Percentiles rank a stretch among this genome's conserved stretches.
These are phyloP conservation scores for Sebastes alutus DNA, from an alignment of 2,797 vertebrate species.

Conservation along the genomic window DNA sequence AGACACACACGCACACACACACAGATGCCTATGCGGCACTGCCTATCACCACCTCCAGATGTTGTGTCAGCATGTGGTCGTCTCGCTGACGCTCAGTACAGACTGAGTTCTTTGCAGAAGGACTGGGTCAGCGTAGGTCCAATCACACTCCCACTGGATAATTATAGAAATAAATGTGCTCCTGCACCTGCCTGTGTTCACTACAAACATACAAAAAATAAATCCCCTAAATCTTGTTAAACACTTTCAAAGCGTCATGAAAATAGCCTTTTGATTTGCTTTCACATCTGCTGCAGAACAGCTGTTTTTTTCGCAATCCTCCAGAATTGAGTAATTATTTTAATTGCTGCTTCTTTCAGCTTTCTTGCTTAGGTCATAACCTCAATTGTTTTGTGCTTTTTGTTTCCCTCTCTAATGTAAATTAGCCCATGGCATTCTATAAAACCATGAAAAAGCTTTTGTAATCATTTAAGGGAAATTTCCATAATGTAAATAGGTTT, in stretches of 20 bases:
- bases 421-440: background rate
- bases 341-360: constrained; percentile 5
- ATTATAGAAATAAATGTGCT: constrained; percentile 20
- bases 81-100: constrained; percentile 2
- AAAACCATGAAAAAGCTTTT: background rate
- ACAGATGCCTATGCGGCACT: background rate
- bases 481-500: background rate
- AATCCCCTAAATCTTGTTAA: background rate
- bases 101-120: constrained; percentile 2
- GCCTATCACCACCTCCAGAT: constrained; percentile 50
- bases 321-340: background rate
- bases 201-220: background rate
- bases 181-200: background rate
- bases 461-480: background rate
- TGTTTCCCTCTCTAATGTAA: constrained; percentile 9
- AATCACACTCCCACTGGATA: constrained; percentile 4
- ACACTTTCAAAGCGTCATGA: background rate
- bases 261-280: constrained; percentile 9
- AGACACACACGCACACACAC: background rate
- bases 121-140: background rate
- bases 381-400: background rate
- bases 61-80: constrained; percentile 52
- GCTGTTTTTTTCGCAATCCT: background rate
- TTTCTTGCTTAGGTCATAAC: constrained; percentile 2
- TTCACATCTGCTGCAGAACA: background rate